These are phyloP conservation scores for Caenorhabditis japonica DNA, from an alignment of 2,888 invertebrate genomes.

Conservation along the genomic window DNA sequence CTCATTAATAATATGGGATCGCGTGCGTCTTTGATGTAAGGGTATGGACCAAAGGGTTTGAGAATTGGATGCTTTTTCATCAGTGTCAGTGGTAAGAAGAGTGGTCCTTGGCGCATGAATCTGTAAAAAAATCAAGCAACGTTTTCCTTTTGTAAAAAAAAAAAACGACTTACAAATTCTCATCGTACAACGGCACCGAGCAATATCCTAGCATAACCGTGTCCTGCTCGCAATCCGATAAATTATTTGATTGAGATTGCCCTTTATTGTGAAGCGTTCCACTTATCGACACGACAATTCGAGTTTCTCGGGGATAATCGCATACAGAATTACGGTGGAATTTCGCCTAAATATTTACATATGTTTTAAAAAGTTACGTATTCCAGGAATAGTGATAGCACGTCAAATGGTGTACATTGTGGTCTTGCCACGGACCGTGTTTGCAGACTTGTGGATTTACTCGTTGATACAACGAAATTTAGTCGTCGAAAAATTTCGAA, in stretches of 20 bases:
- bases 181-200: conserved; percentile 70
- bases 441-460: too few relatives aligned
- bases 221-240: conserved; percentile 10
- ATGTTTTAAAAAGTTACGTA: too few relatives aligned
- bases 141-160: background rate
- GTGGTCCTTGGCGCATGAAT: conserved; percentile 60
- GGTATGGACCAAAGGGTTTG: conserved; percentile 72
- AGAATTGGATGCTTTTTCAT: conserved; percentile 57
- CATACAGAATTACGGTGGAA: conserved; percentile 55
- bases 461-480: too few relatives aligned
- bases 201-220: conserved; percentile 64
- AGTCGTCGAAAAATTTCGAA: too few relatives aligned
- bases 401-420: too few relatives aligned
- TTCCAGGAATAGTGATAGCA: too few relatives aligned
- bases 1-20: conserved; percentile 71
- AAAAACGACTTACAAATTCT: conserved; percentile 60
- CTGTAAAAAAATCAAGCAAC: conserved; percentile 23
- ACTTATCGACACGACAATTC: conserved; percentile 53
- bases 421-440: too few relatives aligned
- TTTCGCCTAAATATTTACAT: conserved; percentile 43
- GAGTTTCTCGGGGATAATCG: conserved; percentile 59
- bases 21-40: conserved; percentile 61
- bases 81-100: conserved; percentile 56
- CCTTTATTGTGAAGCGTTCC: conserved; percentile 26
- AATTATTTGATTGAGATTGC: background rate